Conservation (phyloP, 2,888 invertebrate genomes). For the Strigamia transsilvanica region DNA sequence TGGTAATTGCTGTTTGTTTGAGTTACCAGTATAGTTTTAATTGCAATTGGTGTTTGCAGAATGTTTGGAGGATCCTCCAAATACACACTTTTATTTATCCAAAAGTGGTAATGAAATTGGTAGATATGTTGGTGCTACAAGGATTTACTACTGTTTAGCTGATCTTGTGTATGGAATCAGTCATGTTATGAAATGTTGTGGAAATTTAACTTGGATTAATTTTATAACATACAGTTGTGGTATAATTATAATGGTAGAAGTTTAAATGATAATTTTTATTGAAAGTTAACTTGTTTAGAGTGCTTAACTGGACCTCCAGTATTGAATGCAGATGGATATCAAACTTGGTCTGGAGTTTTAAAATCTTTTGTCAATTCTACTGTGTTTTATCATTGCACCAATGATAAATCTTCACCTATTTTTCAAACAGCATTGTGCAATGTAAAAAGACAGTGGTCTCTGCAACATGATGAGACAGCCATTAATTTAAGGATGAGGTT, state of each 20-base stretch:
- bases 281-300: not conserved
- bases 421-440: not conserved
- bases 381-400: constrained; percentile 6
- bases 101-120: not conserved
- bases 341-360: constrained; percentile 10
- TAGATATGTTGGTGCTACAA: not conserved
- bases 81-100: not conserved
- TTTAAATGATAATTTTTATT: not conserved
- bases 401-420: not conserved
- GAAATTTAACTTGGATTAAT: constrained; percentile 7
- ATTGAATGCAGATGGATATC: not conserved
- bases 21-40: not conserved
- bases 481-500: not conserved
- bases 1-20: not conserved
- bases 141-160: constrained; percentile 32
- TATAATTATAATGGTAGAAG: not conserved
- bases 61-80: constrained; percentile 7
- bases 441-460: not conserved
- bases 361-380: constrained; percentile 6
- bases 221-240: not conserved
- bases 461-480: not conserved
- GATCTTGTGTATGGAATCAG: not conserved
- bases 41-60: not conserved
- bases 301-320: not conserved
- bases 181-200: not conserved